Percentiles rank a stretch among this genome's conserved stretches.
phyloP scores from a whole-genome alignment of 1,140 invertebrate genomes.

The Paraescarpia echinospica region DNA sequence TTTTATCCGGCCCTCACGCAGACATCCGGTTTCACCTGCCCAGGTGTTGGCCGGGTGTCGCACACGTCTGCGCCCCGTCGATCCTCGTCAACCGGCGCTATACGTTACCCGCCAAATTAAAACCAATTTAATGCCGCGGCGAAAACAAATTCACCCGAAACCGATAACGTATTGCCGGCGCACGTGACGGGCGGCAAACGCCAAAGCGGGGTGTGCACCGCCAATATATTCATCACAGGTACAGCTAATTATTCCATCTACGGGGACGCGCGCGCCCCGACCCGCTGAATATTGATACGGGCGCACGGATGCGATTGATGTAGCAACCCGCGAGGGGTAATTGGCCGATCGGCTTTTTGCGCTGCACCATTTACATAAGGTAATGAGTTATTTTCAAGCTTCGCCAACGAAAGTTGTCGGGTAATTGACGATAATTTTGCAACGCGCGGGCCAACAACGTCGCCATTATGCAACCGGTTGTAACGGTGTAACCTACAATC shows the following conservation, averaged over 20 bases:
- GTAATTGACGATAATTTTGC: conserved; percentile 6
- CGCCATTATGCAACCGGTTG: neutral
- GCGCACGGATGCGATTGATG: neutral
- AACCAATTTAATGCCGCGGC: neutral
- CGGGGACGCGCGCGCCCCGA: neutral
- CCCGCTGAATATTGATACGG: neutral
- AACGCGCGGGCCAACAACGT: neutral
- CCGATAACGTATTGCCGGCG: neutral
- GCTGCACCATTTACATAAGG: neutral
- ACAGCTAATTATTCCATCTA: neutral
- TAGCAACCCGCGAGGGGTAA: neutral
- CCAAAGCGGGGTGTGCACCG: neutral
- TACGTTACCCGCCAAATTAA: neutral
- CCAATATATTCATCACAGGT: neutral
- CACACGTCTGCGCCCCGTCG: neutral
- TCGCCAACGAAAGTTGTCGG: neutral
- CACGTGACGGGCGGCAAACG: neutral
- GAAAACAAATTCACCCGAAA: conserved; percentile 5
- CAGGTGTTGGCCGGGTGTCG: neutral
- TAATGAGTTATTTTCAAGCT: neutral
- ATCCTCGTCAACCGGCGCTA: neutral
- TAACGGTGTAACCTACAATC: neutral
- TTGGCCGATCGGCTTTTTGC: neutral
- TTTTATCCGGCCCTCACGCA: neutral
- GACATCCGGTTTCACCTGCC: neutral